Conservation (phyloP, 2,888 invertebrate species). For the Pasiphila rectangulata region DNA sequence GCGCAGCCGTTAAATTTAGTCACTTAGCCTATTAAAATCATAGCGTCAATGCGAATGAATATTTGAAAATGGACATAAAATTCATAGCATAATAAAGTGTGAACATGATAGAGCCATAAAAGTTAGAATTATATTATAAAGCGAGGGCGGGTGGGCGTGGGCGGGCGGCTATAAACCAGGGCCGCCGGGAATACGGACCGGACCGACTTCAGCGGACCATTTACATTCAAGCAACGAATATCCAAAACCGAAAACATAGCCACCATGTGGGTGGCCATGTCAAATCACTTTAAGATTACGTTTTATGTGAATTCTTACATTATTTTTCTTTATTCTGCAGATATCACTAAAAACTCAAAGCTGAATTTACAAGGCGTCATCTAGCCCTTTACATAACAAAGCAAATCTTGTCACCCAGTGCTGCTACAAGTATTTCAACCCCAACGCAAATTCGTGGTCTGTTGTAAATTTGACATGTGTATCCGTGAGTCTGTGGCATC, state of each 20-base stretch:
- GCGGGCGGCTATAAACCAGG: slow-evolving; percentile 26
- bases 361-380: too few species aligned
- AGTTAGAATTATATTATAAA: slow-evolving; percentile 47
- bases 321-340: too few species aligned
- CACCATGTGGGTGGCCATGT: background rate
- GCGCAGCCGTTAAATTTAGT: too few species aligned
- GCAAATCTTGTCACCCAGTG: too few species aligned
- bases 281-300: too few species aligned
- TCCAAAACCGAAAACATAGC: background rate
- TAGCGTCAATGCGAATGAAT: slow-evolving; percentile 26
- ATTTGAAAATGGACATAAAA: slow-evolving; percentile 34
- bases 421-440: too few species aligned
- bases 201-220: background rate
- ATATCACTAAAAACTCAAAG: too few species aligned
- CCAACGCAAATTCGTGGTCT: too few species aligned
- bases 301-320: too few species aligned
- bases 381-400: too few species aligned
- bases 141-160: slow-evolving; percentile 27
- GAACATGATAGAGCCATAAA: slow-evolving; percentile 45
- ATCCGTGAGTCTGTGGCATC: too few species aligned
- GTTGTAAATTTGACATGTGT: too few species aligned
- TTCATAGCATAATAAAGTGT: slow-evolving; percentile 37
- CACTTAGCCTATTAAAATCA: background rate
- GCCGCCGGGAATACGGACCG: slow-evolving; percentile 11
- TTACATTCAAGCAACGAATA: background rate